A percentile compares a stretch with the other conserved stretches of the same genome.
These are phyloP conservation scores for Mungos mungo DNA, from an alignment of 2,113 vertebrate genomes.

Conservation along the genomic window DNA sequence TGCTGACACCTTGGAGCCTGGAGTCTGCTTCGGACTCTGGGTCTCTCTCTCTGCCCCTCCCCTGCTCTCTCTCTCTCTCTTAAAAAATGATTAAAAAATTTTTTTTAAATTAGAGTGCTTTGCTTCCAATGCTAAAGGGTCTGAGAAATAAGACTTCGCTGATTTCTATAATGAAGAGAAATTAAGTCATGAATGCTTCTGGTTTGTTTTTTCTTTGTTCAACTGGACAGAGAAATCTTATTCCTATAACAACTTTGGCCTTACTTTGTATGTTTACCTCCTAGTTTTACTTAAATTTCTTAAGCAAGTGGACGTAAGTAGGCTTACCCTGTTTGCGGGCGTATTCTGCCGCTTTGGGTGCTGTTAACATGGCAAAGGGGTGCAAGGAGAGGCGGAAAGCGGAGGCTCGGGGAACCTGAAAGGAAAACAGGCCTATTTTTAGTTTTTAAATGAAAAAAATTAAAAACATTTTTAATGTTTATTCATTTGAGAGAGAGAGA, in stretches of 20 bases:
- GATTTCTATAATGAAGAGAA: background rate
- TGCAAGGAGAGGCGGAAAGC: conserved; percentile 88
- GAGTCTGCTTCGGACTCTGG: too few relatives aligned
- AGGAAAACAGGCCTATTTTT: conserved; percentile 1
- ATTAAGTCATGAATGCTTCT: background rate
- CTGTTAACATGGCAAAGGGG: conserved; percentile 90
- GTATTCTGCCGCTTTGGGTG: conserved; percentile 87
- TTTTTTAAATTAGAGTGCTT: background rate
- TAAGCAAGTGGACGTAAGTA: background rate
- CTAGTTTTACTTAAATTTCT: background rate
- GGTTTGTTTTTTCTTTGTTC: background rate
- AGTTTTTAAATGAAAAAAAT: too few relatives aligned
- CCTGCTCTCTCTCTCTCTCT: too few relatives aligned
- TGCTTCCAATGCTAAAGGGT: background rate
- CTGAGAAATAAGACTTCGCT: background rate
- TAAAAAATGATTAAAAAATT: too few relatives aligned
- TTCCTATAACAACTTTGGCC: background rate
- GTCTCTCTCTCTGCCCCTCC: too few relatives aligned
- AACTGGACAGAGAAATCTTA: background rate
- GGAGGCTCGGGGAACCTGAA: conserved; percentile 76
- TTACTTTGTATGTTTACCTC: background rate
- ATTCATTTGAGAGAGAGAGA: too few relatives aligned
- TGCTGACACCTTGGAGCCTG: too few relatives aligned
- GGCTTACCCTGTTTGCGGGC: conserved; percentile 87
- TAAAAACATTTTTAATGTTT: too few relatives aligned